phyloP scores from a whole-genome alignment of 2,797 vertebrate species.

The Micromesistius poutassou region DNA sequence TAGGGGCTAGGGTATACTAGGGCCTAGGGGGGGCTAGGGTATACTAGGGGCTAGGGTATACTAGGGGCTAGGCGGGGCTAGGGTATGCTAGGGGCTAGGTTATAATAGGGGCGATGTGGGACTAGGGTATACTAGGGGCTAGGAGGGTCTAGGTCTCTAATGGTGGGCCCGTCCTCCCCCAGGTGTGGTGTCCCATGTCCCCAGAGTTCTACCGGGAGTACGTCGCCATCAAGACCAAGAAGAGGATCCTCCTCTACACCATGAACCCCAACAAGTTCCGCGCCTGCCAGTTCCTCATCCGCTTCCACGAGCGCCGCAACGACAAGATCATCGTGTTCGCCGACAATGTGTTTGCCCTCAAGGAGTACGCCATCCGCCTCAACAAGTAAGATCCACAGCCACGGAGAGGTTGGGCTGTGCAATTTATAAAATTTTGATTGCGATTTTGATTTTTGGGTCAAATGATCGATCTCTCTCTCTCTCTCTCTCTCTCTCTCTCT shows the following conservation, averaged over 20 bases:
- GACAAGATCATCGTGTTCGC: constrained; percentile 99
- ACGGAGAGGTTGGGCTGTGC: neutral
- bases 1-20: too few species aligned
- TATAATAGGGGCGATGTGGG: too few species aligned
- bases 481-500: too few species aligned
- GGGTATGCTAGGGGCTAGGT: neutral
- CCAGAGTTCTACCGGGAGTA: constrained; percentile 98
- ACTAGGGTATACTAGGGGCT: too few species aligned
- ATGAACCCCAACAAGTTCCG: constrained; percentile 99
- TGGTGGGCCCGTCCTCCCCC: constrained; percentile 18
- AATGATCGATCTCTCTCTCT: neutral
- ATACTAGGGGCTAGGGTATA: constrained; percentile 26
- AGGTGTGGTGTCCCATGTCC: constrained; percentile 99
- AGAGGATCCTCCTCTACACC: constrained; percentile 92
- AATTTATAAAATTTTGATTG: too few species aligned
- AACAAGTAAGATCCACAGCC: constrained; percentile 82
- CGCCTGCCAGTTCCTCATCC: constrained; percentile 97
- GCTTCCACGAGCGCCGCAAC: constrained; percentile 95
- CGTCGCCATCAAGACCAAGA: constrained; percentile 95
- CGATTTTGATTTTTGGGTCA: too few species aligned
- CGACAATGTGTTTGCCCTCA: constrained; percentile 96
- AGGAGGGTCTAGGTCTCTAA: neutral
- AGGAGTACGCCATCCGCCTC: constrained; percentile 92
- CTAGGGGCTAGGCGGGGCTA: neutral
- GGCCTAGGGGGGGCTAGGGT: neutral